Evolutionary conservation across 2,797 vertebrate genomes (phyloP).

Genomic region (Lepidocolaptes lacrymiger): DNA sequence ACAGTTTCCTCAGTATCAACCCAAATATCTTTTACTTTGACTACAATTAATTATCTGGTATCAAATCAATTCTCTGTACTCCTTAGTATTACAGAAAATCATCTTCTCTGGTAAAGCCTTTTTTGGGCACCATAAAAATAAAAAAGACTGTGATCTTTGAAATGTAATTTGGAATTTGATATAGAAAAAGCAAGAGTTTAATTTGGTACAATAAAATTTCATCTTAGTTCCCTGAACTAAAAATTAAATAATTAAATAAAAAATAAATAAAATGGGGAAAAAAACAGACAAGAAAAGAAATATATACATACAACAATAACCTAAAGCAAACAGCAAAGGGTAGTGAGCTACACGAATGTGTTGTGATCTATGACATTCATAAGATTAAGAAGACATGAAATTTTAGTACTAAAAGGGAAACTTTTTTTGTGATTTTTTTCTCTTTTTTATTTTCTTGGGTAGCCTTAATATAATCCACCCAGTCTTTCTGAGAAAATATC

Average conservation of each 20-base stretch:
- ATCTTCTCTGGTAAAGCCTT: not conserved
- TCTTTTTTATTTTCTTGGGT: not conserved
- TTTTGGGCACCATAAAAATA: not conserved
- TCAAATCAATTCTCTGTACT: not conserved
- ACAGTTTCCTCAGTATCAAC: not conserved
- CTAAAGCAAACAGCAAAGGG: not conserved
- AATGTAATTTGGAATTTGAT: not conserved
- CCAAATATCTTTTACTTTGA: not conserved
- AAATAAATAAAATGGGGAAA: too few relatives aligned
- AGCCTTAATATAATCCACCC: not conserved
- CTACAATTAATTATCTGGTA: not conserved
- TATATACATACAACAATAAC: not conserved
- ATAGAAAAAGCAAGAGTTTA: not conserved
- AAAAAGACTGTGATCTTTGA: not conserved
- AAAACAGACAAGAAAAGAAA: not conserved
- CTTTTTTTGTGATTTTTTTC: not conserved
- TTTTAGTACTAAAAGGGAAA: not conserved
- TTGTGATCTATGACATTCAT: not conserved
- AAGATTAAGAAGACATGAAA: not conserved
- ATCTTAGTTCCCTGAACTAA: not conserved
- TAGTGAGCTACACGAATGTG: not conserved
- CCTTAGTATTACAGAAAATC: not conserved
- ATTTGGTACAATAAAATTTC: not conserved
- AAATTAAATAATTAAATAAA: not conserved
- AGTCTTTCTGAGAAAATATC: not conserved